Evolutionary conservation across 2,888 invertebrate genomes (phyloP).

Genomic region (Melanostoma scalare): DNA sequence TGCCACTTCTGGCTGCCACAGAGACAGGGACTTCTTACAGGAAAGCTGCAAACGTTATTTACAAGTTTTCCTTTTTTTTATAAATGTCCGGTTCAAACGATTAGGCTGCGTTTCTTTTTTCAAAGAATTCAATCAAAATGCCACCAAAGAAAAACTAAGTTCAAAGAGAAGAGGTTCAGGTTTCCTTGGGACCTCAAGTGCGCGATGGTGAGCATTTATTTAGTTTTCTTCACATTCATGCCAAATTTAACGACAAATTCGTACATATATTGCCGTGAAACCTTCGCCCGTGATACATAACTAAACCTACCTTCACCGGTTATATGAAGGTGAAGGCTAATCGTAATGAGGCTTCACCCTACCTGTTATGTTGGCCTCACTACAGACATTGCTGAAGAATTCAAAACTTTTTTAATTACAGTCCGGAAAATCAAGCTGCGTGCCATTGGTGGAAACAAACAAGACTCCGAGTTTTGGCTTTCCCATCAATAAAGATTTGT

Average conservation of each 20-base stretch:
- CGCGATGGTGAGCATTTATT: constrained; percentile 98
- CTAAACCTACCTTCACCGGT: too few species aligned
- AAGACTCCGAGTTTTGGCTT: constrained; percentile 97
- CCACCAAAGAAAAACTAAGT: constrained; percentile 98
- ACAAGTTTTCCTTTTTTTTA: too few species aligned
- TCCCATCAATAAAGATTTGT: constrained; percentile 99
- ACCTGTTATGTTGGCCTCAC: constrained; percentile 99
- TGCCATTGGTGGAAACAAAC: constrained; percentile 99
- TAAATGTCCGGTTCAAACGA: too few species aligned
- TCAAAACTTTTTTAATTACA: constrained; percentile 97
- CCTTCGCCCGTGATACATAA: constrained; percentile 95
- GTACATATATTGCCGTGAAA: constrained; percentile 99
- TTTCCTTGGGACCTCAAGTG: constrained; percentile 97
- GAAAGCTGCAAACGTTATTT: too few species aligned
- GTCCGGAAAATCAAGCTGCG: constrained; percentile 99
- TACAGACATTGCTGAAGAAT: constrained; percentile 99
- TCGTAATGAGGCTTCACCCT: constrained; percentile 99
- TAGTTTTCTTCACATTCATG: constrained; percentile 99
- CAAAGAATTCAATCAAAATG: constrained; percentile 84
- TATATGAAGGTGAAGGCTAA: constrained; percentile 99
- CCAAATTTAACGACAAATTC: constrained; percentile 99
- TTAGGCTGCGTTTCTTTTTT: constrained; percentile 22
- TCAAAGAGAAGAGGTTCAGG: constrained; percentile 98
- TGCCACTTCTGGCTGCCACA: too few species aligned
- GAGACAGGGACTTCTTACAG: too few species aligned